A percentile compares a stretch with the other conserved stretches of the same genome.
phyloP scores from a whole-genome alignment of 2,888 invertebrate species.

The Aporophyla lueneburgensis region DNA sequence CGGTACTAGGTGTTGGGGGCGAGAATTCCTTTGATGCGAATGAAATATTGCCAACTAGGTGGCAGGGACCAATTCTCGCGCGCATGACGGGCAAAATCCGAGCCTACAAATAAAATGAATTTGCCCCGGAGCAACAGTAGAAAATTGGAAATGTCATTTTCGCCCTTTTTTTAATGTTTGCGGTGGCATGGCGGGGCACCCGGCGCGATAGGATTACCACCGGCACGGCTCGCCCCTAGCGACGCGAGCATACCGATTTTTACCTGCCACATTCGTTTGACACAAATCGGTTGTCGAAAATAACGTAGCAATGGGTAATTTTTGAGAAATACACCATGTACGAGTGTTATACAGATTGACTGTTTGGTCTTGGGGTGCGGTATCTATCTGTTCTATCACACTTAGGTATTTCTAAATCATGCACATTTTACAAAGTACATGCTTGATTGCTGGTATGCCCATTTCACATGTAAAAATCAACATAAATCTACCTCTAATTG shows the following conservation, averaged over 20 bases:
- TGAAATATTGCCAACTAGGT: constrained; percentile 86
- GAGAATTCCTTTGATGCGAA: constrained; percentile 87
- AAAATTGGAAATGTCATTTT: constrained; percentile 92
- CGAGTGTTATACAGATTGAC: constrained; percentile 31
- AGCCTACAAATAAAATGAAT: constrained; percentile 89
- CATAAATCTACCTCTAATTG: too few relatives aligned
- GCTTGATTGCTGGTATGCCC: background rate
- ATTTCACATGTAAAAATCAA: background rate
- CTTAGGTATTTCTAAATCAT: background rate
- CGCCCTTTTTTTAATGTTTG: constrained; percentile 90
- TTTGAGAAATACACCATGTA: constrained; percentile 69
- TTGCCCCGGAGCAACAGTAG: constrained; percentile 89
- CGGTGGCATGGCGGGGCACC: constrained; percentile 79
- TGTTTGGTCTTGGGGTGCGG: constrained; percentile 19
- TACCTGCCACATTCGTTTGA: constrained; percentile 81
- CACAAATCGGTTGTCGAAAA: constrained; percentile 82
- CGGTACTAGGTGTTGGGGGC: constrained; percentile 69
- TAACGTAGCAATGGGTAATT: constrained; percentile 82
- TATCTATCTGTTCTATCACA: background rate
- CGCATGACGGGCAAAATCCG: constrained; percentile 86
- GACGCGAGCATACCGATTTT: constrained; percentile 74
- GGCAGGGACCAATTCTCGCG: constrained; percentile 76
- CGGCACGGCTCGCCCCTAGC: constrained; percentile 76
- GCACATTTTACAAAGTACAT: background rate
- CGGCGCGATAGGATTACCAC: constrained; percentile 84